Evolutionary conservation across 2,113 vertebrate species (phyloP).

Genomic region (Eonycteris spelaea): DNA sequence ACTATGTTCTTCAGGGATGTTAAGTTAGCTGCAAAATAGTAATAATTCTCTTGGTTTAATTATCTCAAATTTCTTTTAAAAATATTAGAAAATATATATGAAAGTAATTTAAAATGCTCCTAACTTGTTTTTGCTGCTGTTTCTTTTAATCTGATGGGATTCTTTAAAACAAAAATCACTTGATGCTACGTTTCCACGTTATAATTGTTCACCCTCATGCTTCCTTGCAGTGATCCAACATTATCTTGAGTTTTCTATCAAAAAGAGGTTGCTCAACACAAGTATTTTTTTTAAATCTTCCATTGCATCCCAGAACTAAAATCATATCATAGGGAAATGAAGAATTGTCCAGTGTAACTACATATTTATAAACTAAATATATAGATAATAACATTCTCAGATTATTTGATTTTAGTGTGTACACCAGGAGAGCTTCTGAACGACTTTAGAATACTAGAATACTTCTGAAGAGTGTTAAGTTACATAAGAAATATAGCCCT

Average conservation of each 20-base stretch:
- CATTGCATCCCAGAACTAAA: neutral
- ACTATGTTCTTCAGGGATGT: neutral
- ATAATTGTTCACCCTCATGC: neutral
- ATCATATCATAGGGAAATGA: neutral
- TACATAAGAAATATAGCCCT: neutral
- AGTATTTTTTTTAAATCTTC: neutral
- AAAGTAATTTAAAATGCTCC: constrained; percentile 10
- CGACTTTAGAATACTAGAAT: neutral
- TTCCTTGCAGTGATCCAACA: neutral
- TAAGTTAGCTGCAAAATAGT: constrained; percentile 21
- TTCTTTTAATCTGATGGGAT: neutral
- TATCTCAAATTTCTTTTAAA: neutral
- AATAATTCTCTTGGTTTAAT: constrained; percentile 8
- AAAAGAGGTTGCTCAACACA: neutral
- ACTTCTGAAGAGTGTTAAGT: neutral
- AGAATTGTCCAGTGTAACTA: neutral
- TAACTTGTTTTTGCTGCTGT: neutral
- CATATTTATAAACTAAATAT: neutral
- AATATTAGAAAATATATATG: neutral
- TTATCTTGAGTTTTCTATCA: neutral
- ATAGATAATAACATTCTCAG: neutral
- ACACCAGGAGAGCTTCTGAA: neutral
- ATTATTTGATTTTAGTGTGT: neutral
- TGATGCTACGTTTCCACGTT: neutral
- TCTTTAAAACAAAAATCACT: neutral